Percentiles rank a stretch among this genome's conserved stretches.
Evolutionary conservation across 2,797 vertebrate species (phyloP).

Genomic region (Gorsachius magnificus): DNA sequence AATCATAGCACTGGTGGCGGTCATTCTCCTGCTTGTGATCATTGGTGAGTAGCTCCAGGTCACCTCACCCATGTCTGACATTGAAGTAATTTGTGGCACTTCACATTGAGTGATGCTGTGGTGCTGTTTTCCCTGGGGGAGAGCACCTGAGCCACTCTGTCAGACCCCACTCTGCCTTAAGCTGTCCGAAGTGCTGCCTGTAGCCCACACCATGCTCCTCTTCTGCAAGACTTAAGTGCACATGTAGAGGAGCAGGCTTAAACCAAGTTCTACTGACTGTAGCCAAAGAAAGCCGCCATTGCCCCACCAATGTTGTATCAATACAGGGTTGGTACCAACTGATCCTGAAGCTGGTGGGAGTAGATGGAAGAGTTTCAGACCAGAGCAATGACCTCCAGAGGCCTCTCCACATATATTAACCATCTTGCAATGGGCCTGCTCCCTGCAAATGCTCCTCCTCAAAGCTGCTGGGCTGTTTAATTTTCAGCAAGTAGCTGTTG

Average conservation of each 20-base stretch:
- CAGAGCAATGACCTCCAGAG: background rate
- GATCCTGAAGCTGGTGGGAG: background rate
- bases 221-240: background rate
- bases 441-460: background rate
- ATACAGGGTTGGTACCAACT: background rate
- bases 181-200: fast-evolving
- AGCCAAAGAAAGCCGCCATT: background rate
- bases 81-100: background rate
- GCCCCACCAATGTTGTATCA: background rate
- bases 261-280: background rate
- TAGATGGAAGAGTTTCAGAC: background rate
- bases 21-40: constrained; percentile 90
- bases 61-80: background rate
- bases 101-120: fast-evolving
- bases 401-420: background rate
- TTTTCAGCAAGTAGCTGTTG: background rate
- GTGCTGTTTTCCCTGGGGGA: background rate
- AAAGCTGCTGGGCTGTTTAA: background rate
- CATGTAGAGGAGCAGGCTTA: background rate
- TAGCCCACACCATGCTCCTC: background rate
- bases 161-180: background rate
- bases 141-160: background rate
- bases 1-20: constrained; percentile 86
- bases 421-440: background rate
- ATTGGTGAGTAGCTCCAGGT: constrained; percentile 84